These are phyloP conservation scores for Saccostrea echinata DNA, from an alignment of 1,140 invertebrate genomes.

Conservation along the genomic window DNA sequence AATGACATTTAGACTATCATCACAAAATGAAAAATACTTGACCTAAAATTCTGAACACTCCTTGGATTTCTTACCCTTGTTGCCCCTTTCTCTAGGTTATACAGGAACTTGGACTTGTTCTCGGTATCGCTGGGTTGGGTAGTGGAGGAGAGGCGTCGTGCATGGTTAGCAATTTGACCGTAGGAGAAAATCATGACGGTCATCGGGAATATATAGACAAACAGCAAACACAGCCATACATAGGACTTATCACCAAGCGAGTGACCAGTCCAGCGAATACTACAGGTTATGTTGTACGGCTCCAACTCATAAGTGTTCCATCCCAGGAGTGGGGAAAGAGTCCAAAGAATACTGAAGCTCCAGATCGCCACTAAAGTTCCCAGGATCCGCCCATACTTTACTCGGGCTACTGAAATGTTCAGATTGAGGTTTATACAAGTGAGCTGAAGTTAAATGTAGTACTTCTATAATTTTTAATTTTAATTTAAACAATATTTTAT, in stretches of 20 bases:
- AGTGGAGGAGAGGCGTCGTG: neutral
- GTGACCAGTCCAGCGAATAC: slow-evolving; percentile 35
- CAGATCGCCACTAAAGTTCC: neutral
- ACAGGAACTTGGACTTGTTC: neutral
- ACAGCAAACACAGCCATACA: neutral
- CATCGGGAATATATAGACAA: slow-evolving; percentile 29
- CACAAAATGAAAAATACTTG: too few species aligned
- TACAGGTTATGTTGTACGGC: slow-evolving; percentile 26
- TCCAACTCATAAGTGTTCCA: slow-evolving; percentile 43
- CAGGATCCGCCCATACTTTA: neutral
- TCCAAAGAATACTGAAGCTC: slow-evolving; percentile 46
- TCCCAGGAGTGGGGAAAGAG: slow-evolving; percentile 40
- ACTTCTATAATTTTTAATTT: too few species aligned
- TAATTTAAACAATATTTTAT: too few species aligned
- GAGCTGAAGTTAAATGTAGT: too few species aligned
- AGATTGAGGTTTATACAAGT: neutral
- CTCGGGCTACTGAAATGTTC: slow-evolving; percentile 27
- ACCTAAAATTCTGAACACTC: too few species aligned
- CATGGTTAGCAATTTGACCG: neutral
- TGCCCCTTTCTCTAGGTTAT: neutral
- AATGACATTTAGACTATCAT: too few species aligned
- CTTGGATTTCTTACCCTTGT: neutral
- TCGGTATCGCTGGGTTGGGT: neutral
- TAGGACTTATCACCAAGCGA: neutral
- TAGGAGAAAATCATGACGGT: slow-evolving; percentile 41